Evolutionary conservation across 2,113 vertebrate species (phyloP), one percentile per base, ranked within the genome.

Genomic region (Gopherus flavomarginatus): DNA sequence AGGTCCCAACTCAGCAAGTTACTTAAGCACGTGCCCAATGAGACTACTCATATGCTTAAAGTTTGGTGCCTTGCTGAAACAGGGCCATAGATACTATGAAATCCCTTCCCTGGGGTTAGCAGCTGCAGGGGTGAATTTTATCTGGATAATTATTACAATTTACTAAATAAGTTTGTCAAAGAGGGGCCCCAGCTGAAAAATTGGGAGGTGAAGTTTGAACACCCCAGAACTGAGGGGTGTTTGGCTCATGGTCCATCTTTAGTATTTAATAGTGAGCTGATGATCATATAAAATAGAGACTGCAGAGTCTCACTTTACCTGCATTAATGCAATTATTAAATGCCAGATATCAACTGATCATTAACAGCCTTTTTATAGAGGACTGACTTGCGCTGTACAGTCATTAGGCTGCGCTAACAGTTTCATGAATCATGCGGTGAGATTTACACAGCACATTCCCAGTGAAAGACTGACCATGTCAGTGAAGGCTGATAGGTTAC

Each of bases 371-470:
- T 72, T 80, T 92, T 49, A 19, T 49, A 35, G 24, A 81, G 26
- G 47, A 57, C 12, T 65, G 80, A 54, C 27, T 27, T 50, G n/a
- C 31, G 35, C 49, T 5, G 2, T 79, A 53, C 54, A 19, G 54
- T 69, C 24, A 21, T 80, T n/a, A 81, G 53, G 54, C 27, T 47
- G 56, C 82, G 7, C 13, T 47, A 13, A 14, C 38, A 47, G 75
- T 78, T 44, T 57, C 78, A 49, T n/a, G 29, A 57, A 80, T 47
- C 17, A 19, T 69, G 81, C 38, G 49, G 2, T 16, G 52, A 22
- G 31, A n/a, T 49, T 90, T 16, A 4, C 24, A 1, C 0, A 5
- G 59, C 5, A 52, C 0, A 0, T 53, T 62, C 42, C 49, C 86
- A 56, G 47, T 62, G n/a, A 9, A 62, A 59, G 83, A 42, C 29